phyloP scores from a whole-genome alignment of 2,797 vertebrate species.

The Pteronotus mesoamericanus region DNA sequence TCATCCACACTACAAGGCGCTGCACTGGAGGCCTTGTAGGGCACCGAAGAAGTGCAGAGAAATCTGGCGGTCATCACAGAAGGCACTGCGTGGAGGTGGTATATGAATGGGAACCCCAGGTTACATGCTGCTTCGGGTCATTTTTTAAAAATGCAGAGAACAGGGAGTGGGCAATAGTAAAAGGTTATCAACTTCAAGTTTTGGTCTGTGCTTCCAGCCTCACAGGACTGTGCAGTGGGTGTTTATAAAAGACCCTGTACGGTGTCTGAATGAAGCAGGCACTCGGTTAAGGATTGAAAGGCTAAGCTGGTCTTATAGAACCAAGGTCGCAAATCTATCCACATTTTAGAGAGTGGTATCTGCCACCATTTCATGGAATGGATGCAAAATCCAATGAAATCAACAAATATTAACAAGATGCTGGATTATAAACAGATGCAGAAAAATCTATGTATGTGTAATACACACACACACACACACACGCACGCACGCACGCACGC shows the following conservation, averaged over 20 bases:
- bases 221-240: accelerated
- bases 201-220: not conserved
- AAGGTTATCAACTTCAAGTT: not conserved
- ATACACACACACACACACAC: not conserved
- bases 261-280: not conserved
- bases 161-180: not conserved
- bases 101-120: not conserved
- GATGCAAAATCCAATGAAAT: not conserved
- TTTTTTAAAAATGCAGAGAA: not conserved
- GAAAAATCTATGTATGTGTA: no score
- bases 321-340: not conserved
- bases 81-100: not conserved
- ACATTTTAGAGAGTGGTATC: not conserved
- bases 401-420: not conserved
- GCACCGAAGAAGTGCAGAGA: not conserved
- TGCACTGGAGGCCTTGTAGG: not conserved
- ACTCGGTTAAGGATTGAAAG: not conserved
- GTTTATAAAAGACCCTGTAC: no score
- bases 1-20: accelerated
- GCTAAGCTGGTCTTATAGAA: not conserved
- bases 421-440: not conserved
- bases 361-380: not conserved
- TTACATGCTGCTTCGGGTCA: not conserved
- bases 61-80: not conserved
- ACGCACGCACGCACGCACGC: not conserved